Base-by-base conservation (phyloP, 2,113 vertebrate genomes). In the Pseudorasbora parva region DNA sequence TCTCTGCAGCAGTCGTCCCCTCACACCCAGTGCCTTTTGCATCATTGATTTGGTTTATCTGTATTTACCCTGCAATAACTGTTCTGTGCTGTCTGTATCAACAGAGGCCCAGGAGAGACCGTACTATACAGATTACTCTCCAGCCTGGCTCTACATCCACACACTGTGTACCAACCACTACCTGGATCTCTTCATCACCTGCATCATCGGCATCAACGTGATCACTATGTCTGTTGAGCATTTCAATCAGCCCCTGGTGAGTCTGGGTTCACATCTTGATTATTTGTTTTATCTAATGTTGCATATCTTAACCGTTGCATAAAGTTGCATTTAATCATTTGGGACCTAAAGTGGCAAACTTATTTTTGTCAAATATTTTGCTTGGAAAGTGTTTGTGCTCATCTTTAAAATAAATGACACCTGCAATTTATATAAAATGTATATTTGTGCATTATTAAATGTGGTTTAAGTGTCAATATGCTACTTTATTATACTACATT, bases 151-250 rank as follows among this genome's bases (percentile, higher is more conserved):
- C 2, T 95, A 94, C 92, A 96, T 99, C 88, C 98, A 99, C 91
- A 95, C 94, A 12, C 94, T 99, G 86, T 99, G 98, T 81, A 97
- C 97, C 88, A 98, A 96, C 94, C 96, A 99, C 93, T 98, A 99
- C 87, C 93, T 99, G 73, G 98, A 99, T 88, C 96, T 99, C 78
- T 99, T 99, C 91, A 98, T 99, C 93, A 99, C 97, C 15, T 96
- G 97, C 91, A 97, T 98, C 93, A 99, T 99, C 62, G 95, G 96
- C 0, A 93, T 99, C 93, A 99, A 99, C 0, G 97, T 99, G 89
- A 95, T 98, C 92, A 98, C 98, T 54, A 99, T 99, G 98, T 98
- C 97, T 25, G 96, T 99, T 89, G 98, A 99, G 86, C 98, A 99
- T 94, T 99, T 98, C 91, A 93, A 97, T 87, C 98, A 99, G 88